Conservation (phyloP, 1,140 invertebrate species). For the Helicoverpa zea region DNA sequence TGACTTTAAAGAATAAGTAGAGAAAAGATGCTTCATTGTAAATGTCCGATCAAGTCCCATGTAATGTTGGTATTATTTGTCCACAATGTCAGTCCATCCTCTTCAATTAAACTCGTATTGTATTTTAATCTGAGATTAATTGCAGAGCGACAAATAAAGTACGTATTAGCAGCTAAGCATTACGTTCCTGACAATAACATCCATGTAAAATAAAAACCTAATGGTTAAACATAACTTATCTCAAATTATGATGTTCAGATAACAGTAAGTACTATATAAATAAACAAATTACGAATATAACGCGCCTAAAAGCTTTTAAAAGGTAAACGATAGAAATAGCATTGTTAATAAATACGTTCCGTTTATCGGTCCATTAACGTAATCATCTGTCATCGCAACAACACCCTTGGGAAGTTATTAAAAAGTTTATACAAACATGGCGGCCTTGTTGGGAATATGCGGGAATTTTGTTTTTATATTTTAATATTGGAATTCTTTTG, state of each 20-base stretch:
- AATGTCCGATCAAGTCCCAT: too few relatives aligned
- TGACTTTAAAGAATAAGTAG: too few relatives aligned
- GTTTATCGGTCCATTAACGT: constrained; percentile 6
- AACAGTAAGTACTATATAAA: neutral
- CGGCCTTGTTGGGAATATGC: neutral
- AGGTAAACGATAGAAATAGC: neutral
- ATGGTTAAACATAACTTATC: neutral
- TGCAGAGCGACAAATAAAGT: too few relatives aligned
- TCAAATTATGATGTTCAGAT: neutral
- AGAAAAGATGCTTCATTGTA: too few relatives aligned
- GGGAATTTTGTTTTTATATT: neutral
- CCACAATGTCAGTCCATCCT: too few relatives aligned
- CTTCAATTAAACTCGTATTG: too few relatives aligned
- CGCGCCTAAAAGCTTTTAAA: neutral
- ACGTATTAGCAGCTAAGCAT: too few relatives aligned
- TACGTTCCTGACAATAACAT: too few relatives aligned
- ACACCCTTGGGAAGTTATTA: constrained; percentile 1
- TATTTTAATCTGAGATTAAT: too few relatives aligned
- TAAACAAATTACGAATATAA: neutral
- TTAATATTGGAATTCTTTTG: too few relatives aligned
- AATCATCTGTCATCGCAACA: constrained; percentile 28
- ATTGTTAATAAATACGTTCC: constrained; percentile 14
- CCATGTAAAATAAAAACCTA: too few relatives aligned
- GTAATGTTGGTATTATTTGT: too few relatives aligned
- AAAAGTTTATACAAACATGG: constrained; percentile 22